phyloP scores from a whole-genome alignment of 2,113 vertebrate species.

The Desmodus rotundus region DNA sequence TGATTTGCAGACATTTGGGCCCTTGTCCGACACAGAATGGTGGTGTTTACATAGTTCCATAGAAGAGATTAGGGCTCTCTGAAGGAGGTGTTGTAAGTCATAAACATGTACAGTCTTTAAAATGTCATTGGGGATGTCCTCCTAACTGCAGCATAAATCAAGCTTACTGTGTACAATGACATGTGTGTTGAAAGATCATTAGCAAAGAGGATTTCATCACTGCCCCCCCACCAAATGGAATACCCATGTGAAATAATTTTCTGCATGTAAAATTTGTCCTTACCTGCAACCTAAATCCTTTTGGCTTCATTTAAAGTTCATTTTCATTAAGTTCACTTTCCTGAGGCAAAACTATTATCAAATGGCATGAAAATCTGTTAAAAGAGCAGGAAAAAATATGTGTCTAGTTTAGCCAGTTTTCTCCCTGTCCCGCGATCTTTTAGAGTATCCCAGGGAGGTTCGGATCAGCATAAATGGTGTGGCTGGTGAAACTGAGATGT shows the following conservation, averaged over 20 bases:
- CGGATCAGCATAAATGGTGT: not conserved
- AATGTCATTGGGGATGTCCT: not conserved
- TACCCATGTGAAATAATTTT: not conserved
- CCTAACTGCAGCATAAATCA: not conserved
- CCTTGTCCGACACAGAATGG: not conserved
- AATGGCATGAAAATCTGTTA: not conserved
- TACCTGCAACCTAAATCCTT: not conserved
- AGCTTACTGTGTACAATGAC: not conserved
- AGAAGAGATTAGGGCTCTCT: not conserved
- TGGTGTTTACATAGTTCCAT: not conserved
- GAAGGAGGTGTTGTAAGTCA: not conserved
- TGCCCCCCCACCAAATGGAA: not conserved
- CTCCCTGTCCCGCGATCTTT: not conserved
- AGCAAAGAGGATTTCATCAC: not conserved
- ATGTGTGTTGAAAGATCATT: not conserved
- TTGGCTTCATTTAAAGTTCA: slow-evolving; percentile 17
- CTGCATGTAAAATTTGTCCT: not conserved
- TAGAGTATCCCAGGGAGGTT: not conserved
- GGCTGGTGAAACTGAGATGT: not conserved
- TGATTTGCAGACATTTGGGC: not conserved
- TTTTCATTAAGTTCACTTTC: slow-evolving; percentile 28
- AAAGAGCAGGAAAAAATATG: not conserved
- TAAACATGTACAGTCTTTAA: not conserved
- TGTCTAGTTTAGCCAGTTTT: not conserved
- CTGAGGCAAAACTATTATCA: not conserved